Evolutionary conservation across 2,888 invertebrate species (phyloP).

Genomic region (Xanthia togata): DNA sequence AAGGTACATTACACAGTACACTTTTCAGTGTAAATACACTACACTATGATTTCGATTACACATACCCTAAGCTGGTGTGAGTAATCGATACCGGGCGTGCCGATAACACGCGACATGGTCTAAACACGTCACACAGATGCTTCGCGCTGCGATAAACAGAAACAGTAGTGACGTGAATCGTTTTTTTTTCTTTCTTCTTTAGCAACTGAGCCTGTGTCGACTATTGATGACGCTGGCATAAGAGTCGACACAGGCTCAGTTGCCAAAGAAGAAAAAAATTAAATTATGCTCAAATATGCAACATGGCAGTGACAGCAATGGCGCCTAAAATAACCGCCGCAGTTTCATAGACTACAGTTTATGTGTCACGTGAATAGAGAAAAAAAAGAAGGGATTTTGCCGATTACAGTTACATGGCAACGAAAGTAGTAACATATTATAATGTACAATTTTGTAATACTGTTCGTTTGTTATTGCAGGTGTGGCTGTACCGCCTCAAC

Average conservation of each 20-base stretch:
- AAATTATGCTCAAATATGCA: constrained; percentile 23
- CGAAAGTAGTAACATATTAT: constrained; percentile 1
- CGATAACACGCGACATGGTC: constrained; percentile 27
- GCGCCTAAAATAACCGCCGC: constrained; percentile 14
- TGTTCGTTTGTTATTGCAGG: constrained; percentile 73
- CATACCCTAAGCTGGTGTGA: constrained; percentile 10
- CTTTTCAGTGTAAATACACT: constrained; percentile 18
- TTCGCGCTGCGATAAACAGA: constrained; percentile 18
- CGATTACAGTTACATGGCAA: constrained; percentile 5
- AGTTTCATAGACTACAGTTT: constrained; percentile 24
- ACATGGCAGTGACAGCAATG: constrained; percentile 3
- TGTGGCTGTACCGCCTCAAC: constrained; percentile 87
- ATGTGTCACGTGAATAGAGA: constrained; percentile 13
- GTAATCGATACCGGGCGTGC: constrained; percentile 25
- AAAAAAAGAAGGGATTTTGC: neutral
- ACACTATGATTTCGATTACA: constrained; percentile 17
- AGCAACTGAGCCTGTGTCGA: too few species aligned
- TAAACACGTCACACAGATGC: constrained; percentile 34
- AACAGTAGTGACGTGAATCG: constrained; percentile 19
- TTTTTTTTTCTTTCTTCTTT: too few species aligned
- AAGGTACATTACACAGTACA: neutral
- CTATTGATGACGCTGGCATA: too few species aligned
- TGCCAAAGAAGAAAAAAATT: too few species aligned
- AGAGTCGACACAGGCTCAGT: too few species aligned
- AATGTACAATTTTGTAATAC: constrained; percentile 2